Conservation (phyloP, 1,140 invertebrate genomes). For the Rhizoglyphus robini region DNA sequence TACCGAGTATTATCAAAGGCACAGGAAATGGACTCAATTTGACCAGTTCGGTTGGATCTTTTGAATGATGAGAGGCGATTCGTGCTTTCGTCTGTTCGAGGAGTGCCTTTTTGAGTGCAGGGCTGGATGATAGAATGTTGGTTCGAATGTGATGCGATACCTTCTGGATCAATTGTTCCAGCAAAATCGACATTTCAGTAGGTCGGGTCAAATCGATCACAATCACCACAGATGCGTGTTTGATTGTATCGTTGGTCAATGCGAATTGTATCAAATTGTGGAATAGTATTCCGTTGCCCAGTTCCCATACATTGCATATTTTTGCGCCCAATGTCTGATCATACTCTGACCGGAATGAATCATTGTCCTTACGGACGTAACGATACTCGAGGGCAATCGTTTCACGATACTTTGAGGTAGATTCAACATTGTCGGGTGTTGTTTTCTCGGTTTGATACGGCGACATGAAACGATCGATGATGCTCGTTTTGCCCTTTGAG, state of each 20-base stretch:
- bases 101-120: not conserved
- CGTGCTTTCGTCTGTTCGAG: not conserved
- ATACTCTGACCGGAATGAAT: not conserved
- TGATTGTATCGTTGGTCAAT: not conserved
- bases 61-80: not conserved
- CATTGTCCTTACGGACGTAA: not conserved
- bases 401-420: not conserved
- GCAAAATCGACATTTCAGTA: not conserved
- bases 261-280: not conserved
- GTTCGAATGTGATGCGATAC: not conserved
- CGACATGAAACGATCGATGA: not conserved
- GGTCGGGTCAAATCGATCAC: slow-evolving; percentile 7
- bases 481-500: not conserved
- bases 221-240: not conserved
- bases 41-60: not conserved
- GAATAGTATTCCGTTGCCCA: not conserved
- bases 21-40: not conserved
- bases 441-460: not conserved
- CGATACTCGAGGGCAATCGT: slow-evolving; percentile 2
- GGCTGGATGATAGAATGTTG: not conserved
- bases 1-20: not conserved
- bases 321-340: not conserved
- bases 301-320: slow-evolving; percentile 1
- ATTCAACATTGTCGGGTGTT: no score
- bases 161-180: not conserved